Base-by-base conservation (phyloP, 2,888 invertebrate species). In the Drosophila hawaiiensis region DNA sequence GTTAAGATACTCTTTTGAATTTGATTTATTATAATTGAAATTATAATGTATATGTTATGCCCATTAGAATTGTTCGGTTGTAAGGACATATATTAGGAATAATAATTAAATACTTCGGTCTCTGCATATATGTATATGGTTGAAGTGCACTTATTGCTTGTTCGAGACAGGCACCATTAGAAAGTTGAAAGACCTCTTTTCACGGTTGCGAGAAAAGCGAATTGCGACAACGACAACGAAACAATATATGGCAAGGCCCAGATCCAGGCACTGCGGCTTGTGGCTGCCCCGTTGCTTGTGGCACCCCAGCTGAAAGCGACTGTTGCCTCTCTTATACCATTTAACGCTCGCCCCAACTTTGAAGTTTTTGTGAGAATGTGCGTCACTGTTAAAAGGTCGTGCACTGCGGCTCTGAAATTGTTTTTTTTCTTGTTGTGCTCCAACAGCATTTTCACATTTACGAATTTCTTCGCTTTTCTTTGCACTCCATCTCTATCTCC, bases 301-400 rank as follows among this genome's bases (percentile, higher is more conserved):
- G 35, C 28, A 25, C 35, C 37, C 55, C 37, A 47, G 31, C 19
- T 53, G 59, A 37, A 31, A 31, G 58, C 68, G 56, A 79, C 72
- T 69, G 79, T 78, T 73, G 73, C 58, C 78, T 43, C 49, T 69
- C 63, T 31, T 43, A 31, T 69, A 29, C 58, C 78, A 66, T 67
- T 83, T 85, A 59, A 69, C 69, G 58, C 41, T 69, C 54, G 50
- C 54, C 78, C 69, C 78, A 74, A 78, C 70, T 78, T 88, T 78
- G 62, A 81, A 81, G 72, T 69, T 67, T 66, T 67, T 69, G 62
- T 52, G 28, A 55, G 76, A 73, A 68, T 78, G 78, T 71, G 76
- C 82, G 80, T 79, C 84, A 72, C 69, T 80, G 60, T 71, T 76
- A 80, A 89, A 85, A 80, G 88, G 85, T 82, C 80, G 70, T 73